phyloP scores from a whole-genome alignment of 2,113 vertebrate species.

The Xiphorhynchus elegans region DNA sequence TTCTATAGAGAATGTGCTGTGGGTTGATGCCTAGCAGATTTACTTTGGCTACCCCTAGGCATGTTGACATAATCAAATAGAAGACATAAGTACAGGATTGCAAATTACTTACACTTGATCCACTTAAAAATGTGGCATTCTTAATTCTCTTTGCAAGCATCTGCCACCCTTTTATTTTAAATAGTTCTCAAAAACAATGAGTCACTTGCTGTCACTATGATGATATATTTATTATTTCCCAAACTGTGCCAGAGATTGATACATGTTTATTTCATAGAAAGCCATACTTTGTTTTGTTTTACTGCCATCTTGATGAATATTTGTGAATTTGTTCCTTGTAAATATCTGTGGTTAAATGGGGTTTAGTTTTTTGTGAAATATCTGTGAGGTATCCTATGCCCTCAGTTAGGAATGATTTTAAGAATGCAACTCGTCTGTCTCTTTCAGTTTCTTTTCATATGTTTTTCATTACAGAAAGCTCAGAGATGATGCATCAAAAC shows the following conservation, averaged over 20 bases:
- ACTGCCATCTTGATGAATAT: neutral
- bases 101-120: neutral
- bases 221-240: neutral
- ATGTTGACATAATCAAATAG: neutral
- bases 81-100: neutral
- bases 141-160: neutral
- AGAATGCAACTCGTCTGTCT: neutral
- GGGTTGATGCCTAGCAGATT: neutral
- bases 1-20: neutral
- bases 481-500: neutral
- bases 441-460: neutral
- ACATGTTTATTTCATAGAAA: neutral
- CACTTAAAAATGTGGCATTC: neutral
- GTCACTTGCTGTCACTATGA: neutral
- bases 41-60: neutral
- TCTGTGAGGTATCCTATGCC: neutral
- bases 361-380: neutral
- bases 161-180: neutral
- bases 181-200: neutral
- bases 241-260: neutral
- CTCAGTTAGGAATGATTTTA: neutral
- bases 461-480: neutral
- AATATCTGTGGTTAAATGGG: neutral
- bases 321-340: neutral
- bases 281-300: neutral